Evolutionary conservation across 2,113 vertebrate genomes (phyloP), one percentile per base, ranked within the genome.

Genomic region (Turdus rufiventris): DNA sequence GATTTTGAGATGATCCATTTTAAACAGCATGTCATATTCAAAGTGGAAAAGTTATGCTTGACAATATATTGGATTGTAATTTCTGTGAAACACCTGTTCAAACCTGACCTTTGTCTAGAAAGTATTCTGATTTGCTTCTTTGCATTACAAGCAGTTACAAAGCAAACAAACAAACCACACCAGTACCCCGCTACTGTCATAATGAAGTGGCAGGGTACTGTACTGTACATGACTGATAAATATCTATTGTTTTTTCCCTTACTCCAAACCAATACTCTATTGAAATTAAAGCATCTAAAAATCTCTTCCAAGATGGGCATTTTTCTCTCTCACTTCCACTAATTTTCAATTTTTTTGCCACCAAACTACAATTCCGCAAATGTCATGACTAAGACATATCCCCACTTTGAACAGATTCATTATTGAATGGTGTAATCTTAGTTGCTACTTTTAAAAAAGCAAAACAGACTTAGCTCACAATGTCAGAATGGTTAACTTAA

Each of bases 271-370:
- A 14, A 9, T 66, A 25, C 6, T 74, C 5, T 70, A 51, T 9
- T 51, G 48, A 89, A 97, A 97, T 96, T 60, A 96, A 97, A 82
- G 23, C 42, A 96, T 91, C 95, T 93, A 48, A 79, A 51, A 79
- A 36, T 40, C 29, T 90, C 48, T 95, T 95, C 65, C 8, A 71
- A 43, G 18, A 76, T 86, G 53, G 33, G 81, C 85, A 34, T 61
- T 50, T 85, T 91, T 84, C 68, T 18, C 38, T 72, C 50, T 85
- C 73, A 88, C 14, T 89, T 96, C 15, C 34, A 58, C 54, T 38
- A 8, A 28, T 66, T 63, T 88, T 63, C 40, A 76, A 25, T 72
- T 88, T 5, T 5, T 48, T 85, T 85, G 65, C 38, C 10, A 14
- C 34, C 34, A 85, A 92, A 36, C 1, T n/a, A 53, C 15, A 2